These are phyloP conservation scores for Norana najaformis DNA, from an alignment of 2,888 invertebrate genomes.

Conservation along the genomic window DNA sequence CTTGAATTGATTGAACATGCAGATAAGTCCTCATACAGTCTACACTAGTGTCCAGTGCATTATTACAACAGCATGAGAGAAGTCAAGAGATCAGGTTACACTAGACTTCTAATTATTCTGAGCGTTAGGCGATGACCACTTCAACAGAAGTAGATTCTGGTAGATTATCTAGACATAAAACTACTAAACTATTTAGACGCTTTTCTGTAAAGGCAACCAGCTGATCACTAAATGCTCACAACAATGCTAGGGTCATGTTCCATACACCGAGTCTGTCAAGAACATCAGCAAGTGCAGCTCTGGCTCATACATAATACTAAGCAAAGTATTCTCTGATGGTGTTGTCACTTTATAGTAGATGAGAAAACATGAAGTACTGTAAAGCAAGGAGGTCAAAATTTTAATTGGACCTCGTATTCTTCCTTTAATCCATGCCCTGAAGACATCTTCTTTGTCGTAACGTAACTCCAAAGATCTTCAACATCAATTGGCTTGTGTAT, in stretches of 20 bases:
- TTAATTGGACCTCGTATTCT: conserved; percentile 57
- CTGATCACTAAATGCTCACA: no score
- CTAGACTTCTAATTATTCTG: no score
- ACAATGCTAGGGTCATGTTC: neutral
- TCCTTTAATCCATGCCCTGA: conserved; percentile 53
- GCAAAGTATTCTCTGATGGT: neutral
- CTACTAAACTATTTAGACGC: neutral
- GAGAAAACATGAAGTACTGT: neutral
- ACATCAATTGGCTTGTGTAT: conserved; percentile 53
- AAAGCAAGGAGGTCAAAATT: neutral
- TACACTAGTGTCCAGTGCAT: no score
- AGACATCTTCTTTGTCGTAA: conserved; percentile 55
- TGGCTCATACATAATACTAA: no score
- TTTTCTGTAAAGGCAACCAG: neutral
- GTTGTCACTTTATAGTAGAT: neutral
- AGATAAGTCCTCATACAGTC: no score
- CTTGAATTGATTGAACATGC: no score
- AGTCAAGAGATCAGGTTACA: no score
- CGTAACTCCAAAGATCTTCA: conserved; percentile 60
- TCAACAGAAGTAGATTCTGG: no score
- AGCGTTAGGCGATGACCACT: no score
- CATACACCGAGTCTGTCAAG: neutral
- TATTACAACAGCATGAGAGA: no score
- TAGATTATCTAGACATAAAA: neutral
- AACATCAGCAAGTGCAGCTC: no score